Conservation (phyloP, 2,888 invertebrate genomes). For the Meloe dianella region DNA sequence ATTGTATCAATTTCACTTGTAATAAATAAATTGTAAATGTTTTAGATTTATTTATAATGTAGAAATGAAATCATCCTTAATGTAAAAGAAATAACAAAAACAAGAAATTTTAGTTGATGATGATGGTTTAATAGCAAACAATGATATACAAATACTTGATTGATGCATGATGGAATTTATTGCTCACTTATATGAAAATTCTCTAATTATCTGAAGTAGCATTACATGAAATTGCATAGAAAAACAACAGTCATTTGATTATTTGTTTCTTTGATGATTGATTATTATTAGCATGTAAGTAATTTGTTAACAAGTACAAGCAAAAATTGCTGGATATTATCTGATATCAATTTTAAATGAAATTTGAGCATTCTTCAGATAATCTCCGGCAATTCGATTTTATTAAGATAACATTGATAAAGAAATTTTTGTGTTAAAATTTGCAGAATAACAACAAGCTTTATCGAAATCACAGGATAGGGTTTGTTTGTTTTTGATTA, state of each 20-base stretch:
- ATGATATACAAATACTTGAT: too few species aligned
- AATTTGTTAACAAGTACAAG: constrained; percentile 1
- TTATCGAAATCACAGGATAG: constrained; percentile 53
- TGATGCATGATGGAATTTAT: background rate
- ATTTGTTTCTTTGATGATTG: background rate
- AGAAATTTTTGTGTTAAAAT: constrained; percentile 45
- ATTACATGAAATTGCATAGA: background rate
- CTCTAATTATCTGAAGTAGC: background rate
- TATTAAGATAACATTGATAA: constrained; percentile 39
- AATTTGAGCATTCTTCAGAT: background rate
- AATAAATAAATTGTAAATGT: constrained; percentile 12
- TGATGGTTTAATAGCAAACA: background rate
- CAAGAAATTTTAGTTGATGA: background rate
- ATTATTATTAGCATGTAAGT: background rate
- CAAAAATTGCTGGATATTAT: background rate
- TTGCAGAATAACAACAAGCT: constrained; percentile 57
- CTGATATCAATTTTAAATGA: background rate
- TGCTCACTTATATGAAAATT: background rate
- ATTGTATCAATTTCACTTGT: constrained; percentile 39
- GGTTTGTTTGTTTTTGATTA: too few species aligned
- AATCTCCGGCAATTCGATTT: background rate
- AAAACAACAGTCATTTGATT: background rate
- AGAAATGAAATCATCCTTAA: background rate
- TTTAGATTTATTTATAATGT: background rate
- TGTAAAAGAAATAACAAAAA: background rate